Evolutionary conservation across 2,113 vertebrate genomes (phyloP).

Genomic region (Rhipidura dahli): DNA sequence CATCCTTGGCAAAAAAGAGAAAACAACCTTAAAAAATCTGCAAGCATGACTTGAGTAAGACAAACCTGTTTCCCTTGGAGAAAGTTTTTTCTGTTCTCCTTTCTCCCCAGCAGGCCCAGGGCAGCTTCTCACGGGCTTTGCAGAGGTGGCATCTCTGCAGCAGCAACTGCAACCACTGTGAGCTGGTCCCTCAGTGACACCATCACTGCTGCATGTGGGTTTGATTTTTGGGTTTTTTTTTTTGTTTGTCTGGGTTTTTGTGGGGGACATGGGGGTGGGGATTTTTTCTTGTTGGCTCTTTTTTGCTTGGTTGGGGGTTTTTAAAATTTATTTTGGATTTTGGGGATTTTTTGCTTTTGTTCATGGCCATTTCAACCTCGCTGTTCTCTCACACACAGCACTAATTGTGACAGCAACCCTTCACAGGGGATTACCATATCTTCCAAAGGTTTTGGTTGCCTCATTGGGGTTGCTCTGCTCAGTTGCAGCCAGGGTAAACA

Average conservation of each 20-base stretch:
- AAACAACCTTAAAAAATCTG: too few species aligned
- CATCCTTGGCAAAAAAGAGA: not conserved
- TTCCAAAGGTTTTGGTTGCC: not conserved
- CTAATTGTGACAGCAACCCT: not conserved
- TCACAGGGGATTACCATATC: not conserved
- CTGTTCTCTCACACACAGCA: not conserved
- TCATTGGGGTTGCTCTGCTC: not conserved
- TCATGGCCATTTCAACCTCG: not conserved
- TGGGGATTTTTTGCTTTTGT: not conserved
- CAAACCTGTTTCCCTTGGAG: not conserved
- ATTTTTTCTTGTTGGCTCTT: not conserved
- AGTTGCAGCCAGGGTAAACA: not conserved
- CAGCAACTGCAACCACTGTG: not conserved
- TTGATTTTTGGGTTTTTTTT: not conserved
- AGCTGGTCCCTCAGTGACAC: not conserved
- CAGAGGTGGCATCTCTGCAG: not conserved
- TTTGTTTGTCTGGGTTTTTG: not conserved
- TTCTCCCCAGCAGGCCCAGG: not conserved
- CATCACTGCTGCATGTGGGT: rapidly evolving
- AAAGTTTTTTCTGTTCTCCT: not conserved
- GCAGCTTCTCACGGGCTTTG: not conserved
- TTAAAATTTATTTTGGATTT: not conserved
- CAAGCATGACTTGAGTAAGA: not conserved
- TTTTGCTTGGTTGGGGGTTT: not conserved
- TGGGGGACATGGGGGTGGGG: rapidly evolving